Base-by-base conservation (phyloP, 2,113 vertebrate species). In the Nycticebus coucang region DNA sequence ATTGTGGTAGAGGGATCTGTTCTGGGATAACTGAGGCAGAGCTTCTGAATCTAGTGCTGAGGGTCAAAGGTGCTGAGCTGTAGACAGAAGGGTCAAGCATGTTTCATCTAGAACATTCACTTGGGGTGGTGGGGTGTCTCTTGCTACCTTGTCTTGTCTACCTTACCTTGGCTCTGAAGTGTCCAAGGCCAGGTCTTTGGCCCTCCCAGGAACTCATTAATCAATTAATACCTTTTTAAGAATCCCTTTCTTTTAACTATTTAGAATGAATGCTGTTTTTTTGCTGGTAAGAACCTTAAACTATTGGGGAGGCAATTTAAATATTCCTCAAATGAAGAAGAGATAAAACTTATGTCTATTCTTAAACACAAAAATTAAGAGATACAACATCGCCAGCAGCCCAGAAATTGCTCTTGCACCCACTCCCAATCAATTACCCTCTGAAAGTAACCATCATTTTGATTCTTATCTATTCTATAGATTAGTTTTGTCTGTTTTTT, bases 211-310 rank as follows among this genome's bases (percentile, higher is more conserved):
- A 41, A 53, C 68, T 88, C 60, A 80, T 85, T 91, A 90, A 28
- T 53, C 90, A 60, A 45, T 53, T 91, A 35, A 45, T 53, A 71
- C 71, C 5, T 93, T 83, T 89, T 75, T 74, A 96, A 87, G 94
- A 95, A 91, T 69, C 59, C 55, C 60, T 82, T 88, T 96, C 91
- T 97, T 45, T 72, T 81, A 87, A 92, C 24, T 87, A 60, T 74
- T 94, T 80, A 26, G 78, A 92, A 33, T 60, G n/a, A 13, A 80
- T 74, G 14, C 71, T 87, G 26, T 60, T 72, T 72, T 74, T 72
- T 84, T 95, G 64, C 64, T 66, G 90, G 72, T 5, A 4, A 93
- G 33, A 75, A 62, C 11, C 50, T 41, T 87, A 68, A 94, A n/a
- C 41, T 84, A 35, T 19, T 60, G 2, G 45, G 19, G 59, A 80